Evolutionary conservation across 2,797 vertebrate genomes (phyloP), one percentile per base, ranked within the genome.

Genomic region (Mormyrops boulengeri): DNA sequence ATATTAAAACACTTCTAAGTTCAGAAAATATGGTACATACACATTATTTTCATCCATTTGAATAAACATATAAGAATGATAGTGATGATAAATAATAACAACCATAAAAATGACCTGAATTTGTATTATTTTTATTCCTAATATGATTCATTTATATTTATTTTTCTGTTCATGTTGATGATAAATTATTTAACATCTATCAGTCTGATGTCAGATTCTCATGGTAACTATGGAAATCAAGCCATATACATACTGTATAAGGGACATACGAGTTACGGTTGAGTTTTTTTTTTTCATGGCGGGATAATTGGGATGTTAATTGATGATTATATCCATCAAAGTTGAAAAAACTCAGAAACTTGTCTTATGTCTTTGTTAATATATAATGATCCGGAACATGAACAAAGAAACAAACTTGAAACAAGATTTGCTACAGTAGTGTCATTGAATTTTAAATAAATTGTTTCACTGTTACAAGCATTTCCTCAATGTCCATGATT

Each of bases 1-100:
- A 92, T 94, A 95, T 95, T 94, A 95, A 92, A 93, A 94, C 93
- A 19, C 69, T 94, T 91, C 91, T 89, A 93, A 89, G 93, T 93
- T 91, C 89, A 93, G 91, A 94, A 94, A 95, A 89, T 92, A 93
- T 92, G 94, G 96, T 96, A 96, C 96, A 96, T 95, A 96, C 94
- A 93, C 93, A 94, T 91, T 26, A 52, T 85, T 88, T 82, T 82
- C 19, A 47, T 82, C 84, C 80, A 47, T 84, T 84, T 47, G 44
- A 88, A 88, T 87, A 87, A 87, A 62, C 53, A 87, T 38, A 19
- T 77, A 52, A 52, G 49, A 85, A 85, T 85, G 30, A 85, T 89
- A 50, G 90, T 91, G 92, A 92, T 88, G 91, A 91, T 92, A 93
- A 77, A 93, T 89, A 91, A 89, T 90, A 89, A 92, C 88, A 92